phyloP scores from a whole-genome alignment of 2,888 invertebrate genomes.

The Melipona bicolor region DNA sequence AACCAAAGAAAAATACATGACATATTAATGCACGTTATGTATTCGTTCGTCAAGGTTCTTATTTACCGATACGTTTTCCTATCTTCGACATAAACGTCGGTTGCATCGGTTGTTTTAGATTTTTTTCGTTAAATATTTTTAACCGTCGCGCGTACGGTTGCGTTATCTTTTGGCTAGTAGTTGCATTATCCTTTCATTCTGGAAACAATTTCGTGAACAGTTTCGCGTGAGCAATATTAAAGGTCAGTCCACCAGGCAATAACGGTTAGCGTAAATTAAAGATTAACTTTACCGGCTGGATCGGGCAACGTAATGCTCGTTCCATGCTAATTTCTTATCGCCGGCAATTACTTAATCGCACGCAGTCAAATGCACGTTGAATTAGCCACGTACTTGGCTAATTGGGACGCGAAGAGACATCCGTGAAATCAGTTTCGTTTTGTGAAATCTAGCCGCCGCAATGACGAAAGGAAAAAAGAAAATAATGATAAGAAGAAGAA shows the following conservation, averaged over 20 bases:
- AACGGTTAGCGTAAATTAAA: conserved; percentile 71
- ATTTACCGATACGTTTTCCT: neutral
- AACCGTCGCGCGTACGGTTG: neutral
- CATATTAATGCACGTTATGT: neutral
- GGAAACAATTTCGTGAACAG: conserved; percentile 59
- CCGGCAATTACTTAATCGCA: conserved; percentile 65
- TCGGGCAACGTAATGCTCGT: conserved; percentile 58
- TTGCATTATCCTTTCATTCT: conserved; percentile 58
- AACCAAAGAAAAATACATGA: neutral
- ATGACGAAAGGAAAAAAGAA: neutral
- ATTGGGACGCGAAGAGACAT: conserved; percentile 38
- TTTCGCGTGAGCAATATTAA: conserved; percentile 65
- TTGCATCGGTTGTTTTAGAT: neutral
- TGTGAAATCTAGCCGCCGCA: neutral
- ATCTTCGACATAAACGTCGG: neutral
- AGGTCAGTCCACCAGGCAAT: conserved; percentile 60
- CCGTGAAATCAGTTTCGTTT: conserved; percentile 10
- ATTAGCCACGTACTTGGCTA: conserved; percentile 25
- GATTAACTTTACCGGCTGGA: conserved; percentile 57
- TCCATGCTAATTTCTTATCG: conserved; percentile 70
- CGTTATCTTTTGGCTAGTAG: conserved; percentile 33
- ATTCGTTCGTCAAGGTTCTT: neutral
- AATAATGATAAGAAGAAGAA: neutral
- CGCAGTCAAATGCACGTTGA: conserved; percentile 42
- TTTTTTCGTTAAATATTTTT: conserved; percentile 25